Percentiles rank a stretch among this genome's conserved stretches.
Evolutionary conservation across 2,888 invertebrate genomes (phyloP).

Genomic region (Magallana nippona): DNA sequence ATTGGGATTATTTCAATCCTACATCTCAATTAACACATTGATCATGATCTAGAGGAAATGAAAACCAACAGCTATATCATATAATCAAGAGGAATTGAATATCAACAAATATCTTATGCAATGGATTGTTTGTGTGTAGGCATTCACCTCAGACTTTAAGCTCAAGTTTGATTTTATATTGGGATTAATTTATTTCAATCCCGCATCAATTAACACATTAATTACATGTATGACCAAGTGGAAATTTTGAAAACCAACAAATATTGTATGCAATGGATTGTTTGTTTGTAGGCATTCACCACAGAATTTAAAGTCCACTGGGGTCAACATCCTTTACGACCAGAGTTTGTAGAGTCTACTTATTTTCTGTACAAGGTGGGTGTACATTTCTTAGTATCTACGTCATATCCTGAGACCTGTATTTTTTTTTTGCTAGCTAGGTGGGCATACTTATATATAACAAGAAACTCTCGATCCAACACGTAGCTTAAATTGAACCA

Average conservation of each 20-base stretch:
- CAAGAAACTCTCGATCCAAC: background rate
- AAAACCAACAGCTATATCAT: too few species aligned
- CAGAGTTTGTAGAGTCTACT: slow-evolving; percentile 98
- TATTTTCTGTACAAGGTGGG: slow-evolving; percentile 91
- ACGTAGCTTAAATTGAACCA: background rate
- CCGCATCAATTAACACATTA: too few species aligned
- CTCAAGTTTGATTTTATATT: too few species aligned
- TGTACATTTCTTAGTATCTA: background rate
- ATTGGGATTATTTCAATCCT: too few species aligned
- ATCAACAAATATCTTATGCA: too few species aligned
- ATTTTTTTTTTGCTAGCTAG: background rate
- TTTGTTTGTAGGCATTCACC: slow-evolving; percentile 88
- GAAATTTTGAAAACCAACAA: background rate
- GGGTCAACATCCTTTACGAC: slow-evolving; percentile 97
- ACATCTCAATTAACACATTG: too few species aligned
- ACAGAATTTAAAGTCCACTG: slow-evolving; percentile 98
- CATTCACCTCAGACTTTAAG: too few species aligned
- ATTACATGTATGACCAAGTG: too few species aligned
- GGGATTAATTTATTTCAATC: too few species aligned
- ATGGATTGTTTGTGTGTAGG: too few species aligned
- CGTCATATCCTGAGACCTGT: background rate
- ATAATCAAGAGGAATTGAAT: too few species aligned
- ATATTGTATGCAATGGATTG: slow-evolving; percentile 92
- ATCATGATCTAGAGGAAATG: too few species aligned
- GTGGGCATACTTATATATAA: background rate